phyloP scores from a whole-genome alignment of 2,113 vertebrate species.

The Apaloderma vittatum region DNA sequence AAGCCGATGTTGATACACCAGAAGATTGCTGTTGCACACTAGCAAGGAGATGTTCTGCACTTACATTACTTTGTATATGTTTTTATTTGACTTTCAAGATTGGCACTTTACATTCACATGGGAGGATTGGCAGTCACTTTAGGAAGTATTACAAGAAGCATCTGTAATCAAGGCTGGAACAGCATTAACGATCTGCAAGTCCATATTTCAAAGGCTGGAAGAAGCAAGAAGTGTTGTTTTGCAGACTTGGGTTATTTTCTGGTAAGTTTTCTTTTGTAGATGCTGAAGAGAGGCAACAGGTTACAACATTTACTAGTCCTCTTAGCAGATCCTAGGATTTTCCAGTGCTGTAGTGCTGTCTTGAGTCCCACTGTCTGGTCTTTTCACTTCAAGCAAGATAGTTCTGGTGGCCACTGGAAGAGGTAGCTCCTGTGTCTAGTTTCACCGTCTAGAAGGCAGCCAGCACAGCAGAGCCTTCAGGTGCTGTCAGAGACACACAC shows the following conservation, averaged over 20 bases:
- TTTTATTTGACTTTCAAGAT: constrained; percentile 53
- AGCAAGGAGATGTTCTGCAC: not conserved
- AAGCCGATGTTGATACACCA: not conserved
- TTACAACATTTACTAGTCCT: not conserved
- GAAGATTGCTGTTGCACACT: not conserved
- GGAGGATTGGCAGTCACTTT: not conserved
- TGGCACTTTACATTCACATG: constrained; percentile 14
- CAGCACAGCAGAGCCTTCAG: not conserved
- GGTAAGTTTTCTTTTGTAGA: not conserved
- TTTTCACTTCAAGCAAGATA: not conserved
- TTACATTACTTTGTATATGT: not conserved
- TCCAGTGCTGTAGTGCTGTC: not conserved
- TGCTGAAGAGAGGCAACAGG: not conserved
- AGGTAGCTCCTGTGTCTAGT: not conserved
- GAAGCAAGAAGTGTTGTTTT: not conserved
- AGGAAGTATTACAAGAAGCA: constrained; percentile 17
- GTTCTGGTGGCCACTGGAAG: not conserved
- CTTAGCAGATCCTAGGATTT: not conserved
- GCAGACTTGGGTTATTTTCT: not conserved
- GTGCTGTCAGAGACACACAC: not conserved
- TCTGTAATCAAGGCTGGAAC: not conserved
- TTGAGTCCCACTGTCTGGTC: not conserved
- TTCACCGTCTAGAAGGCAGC: not conserved
- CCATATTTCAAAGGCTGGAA: not conserved
- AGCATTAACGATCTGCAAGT: not conserved